phyloP scores from a whole-genome alignment of 1,140 invertebrate species.

The honey bee (Apis mellifera) region DNA sequence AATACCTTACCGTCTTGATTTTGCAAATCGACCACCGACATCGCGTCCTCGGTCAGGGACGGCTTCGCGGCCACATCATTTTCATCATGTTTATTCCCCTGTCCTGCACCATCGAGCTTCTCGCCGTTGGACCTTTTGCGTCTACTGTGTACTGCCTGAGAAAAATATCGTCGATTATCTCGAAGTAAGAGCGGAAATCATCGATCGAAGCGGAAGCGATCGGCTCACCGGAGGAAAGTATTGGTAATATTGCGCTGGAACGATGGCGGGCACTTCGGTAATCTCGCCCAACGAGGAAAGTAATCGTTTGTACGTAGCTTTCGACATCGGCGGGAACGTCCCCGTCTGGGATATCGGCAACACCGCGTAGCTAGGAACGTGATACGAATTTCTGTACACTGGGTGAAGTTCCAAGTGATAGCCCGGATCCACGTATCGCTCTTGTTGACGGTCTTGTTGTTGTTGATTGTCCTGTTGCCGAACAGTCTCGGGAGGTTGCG shows the following conservation, averaged over 20 bases:
- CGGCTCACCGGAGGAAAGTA: constrained; percentile 20
- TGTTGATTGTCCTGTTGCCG: too few species aligned
- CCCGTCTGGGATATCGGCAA: background rate
- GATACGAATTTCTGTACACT: background rate
- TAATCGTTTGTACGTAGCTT: background rate
- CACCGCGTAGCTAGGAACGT: background rate
- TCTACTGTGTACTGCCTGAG: constrained; percentile 42
- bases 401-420: constrained; percentile 34
- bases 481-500: background rate
- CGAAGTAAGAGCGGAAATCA: too few species aligned
- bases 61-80: constrained; percentile 55
- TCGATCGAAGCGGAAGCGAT: background rate
- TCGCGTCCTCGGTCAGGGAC: constrained; percentile 35
- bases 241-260: background rate
- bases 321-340: background rate
- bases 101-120: background rate
- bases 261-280: background rate
- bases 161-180: background rate
- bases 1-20: constrained; percentile 20
- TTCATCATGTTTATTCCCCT: background rate
- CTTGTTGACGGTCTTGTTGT: background rate
- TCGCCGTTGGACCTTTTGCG: constrained; percentile 28
- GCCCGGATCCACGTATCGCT: background rate
- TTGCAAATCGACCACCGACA: constrained; percentile 21
- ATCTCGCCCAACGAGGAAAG: background rate